These are phyloP conservation scores for Phaetusa simplex DNA, from an alignment of 2,113 vertebrate species.

Conservation along the genomic window DNA sequence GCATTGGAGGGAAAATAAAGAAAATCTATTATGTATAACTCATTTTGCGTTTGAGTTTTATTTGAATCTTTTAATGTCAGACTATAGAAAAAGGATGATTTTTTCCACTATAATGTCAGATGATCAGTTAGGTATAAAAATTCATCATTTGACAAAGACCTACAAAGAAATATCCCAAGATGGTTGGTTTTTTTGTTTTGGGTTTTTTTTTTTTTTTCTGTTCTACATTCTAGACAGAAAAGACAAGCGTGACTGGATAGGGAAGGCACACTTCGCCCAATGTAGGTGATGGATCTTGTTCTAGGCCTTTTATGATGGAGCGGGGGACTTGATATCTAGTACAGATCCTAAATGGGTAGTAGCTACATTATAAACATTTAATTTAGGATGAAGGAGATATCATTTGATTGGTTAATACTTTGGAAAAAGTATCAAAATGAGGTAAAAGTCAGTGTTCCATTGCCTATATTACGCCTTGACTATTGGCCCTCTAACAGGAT, in stretches of 20 bases:
- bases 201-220: neutral
- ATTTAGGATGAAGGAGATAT: neutral
- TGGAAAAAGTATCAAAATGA: neutral
- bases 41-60: neutral
- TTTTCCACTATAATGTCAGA: neutral
- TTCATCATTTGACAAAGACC: neutral
- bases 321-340: neutral
- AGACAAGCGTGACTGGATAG: neutral
- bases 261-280: fast-evolving
- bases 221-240: neutral
- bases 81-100: neutral
- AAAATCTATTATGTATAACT: neutral
- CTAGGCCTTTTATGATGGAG: neutral
- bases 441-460: neutral
- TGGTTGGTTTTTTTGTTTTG: neutral
- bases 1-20: neutral
- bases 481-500: neutral
- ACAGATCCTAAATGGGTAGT: neutral
- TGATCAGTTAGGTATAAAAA: neutral
- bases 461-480: neutral
- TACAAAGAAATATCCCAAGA: neutral
- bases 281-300: neutral
- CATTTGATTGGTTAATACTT: neutral
- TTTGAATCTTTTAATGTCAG: neutral
- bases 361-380: neutral